Base-by-base conservation (phyloP, 2,797 vertebrate genomes). In the Pseudochaenichthys georgianus region DNA sequence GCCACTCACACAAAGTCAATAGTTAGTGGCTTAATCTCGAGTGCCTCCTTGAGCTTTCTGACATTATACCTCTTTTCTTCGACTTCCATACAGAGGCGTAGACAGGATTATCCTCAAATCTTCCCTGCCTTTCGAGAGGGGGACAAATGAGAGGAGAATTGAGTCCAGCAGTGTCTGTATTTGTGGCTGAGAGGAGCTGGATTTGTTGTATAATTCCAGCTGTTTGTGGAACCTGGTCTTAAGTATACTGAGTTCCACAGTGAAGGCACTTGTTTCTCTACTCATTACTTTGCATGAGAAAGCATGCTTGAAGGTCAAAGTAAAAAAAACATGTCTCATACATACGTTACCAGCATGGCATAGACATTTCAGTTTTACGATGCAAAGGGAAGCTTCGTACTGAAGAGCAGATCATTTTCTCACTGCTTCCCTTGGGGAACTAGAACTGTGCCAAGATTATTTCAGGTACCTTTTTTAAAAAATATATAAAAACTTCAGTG, bases 11-110 rank as follows among this genome's bases (percentile, higher is more conserved):
- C 85, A 83, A 55, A 67, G 80, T 86, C 84, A 90, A 65, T 82
- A 84, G 86, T 86, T 81, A 70, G 80, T 86, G 77, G 79, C 80
- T 92, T 85, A 86, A 89, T 87, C 71, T 89, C 64, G 61, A 87
- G 88, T 78, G 81, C 64, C 75, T 88, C 59, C 54, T 50, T 62
- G 57, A 64, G 80, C 75, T 85, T 88, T 86, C 78, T 83, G 84
- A 73, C 70, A 60, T 86, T 86, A 76, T 76, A 58, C 45, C 63
- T 28, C 48, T 77, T 64, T 9, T 21, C 64, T 59, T 63, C 5
- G 17, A 62, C 62, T 77, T 72, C 71, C 84, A 76, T 58, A 58
- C 81, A 80, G 67, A 86, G 80, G 28, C 13, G 41, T 9, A 31
- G 48, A 62, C 73, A 75, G 74, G 87, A 88, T 91, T 91, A 92